phyloP scores from a whole-genome alignment of 1,140 invertebrate species.

The Cotesia vestalis region DNA sequence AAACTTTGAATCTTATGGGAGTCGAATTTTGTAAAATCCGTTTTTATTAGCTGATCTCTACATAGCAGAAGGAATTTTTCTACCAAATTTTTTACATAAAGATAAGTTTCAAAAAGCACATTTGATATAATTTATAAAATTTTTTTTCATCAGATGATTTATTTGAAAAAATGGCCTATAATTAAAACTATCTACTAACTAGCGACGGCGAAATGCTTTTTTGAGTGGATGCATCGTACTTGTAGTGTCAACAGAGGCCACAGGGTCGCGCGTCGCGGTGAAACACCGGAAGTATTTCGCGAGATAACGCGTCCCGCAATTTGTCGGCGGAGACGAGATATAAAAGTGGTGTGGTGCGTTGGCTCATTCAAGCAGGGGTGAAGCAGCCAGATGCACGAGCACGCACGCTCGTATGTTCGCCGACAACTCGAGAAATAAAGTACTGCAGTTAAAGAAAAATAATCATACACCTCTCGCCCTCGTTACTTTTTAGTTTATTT shows the following conservation, averaged over 20 bases:
- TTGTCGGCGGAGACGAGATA: constrained; percentile 40
- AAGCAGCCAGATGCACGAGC: constrained; percentile 33
- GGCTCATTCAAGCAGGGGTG: constrained; percentile 1
- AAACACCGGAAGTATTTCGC: constrained; percentile 41
- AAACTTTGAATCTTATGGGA: no score
- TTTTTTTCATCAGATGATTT: no score
- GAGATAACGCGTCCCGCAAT: constrained; percentile 45
- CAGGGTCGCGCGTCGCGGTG: constrained; percentile 18
- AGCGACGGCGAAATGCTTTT: no score
- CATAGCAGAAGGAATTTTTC: no score
- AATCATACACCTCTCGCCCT: background rate
- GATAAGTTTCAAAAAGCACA: no score
- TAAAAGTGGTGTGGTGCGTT: background rate
- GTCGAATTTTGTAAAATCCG: no score
- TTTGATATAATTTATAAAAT: no score
- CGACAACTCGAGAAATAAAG: constrained; percentile 6
- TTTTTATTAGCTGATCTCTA: no score
- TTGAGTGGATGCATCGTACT: no score
- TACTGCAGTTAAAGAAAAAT: background rate
- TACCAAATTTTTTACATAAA: no score
- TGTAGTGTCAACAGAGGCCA: background rate
- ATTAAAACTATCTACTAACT: no score
- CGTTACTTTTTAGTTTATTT: background rate
- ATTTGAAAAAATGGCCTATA: no score
- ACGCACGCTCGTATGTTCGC: constrained; percentile 15